Base-by-base conservation (phyloP, 2,113 vertebrate genomes). In the Cavia aperea region DNA sequence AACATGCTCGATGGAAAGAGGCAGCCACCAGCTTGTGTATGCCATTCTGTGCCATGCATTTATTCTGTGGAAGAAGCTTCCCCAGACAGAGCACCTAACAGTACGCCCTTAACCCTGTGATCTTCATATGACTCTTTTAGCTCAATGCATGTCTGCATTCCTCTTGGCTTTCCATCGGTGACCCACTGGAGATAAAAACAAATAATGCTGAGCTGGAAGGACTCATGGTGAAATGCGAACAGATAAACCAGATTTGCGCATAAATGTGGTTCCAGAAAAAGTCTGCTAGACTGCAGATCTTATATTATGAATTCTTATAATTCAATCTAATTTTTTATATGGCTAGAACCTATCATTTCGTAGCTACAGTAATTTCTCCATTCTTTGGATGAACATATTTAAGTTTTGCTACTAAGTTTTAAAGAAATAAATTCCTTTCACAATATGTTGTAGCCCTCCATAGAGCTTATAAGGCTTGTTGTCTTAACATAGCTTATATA, bases 1-100 rank as follows among this genome's bases (percentile, higher is more conserved):
- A 51, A 92, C 39, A 75, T 90, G 62, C 43, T 92, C 56, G 56
- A 29, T 2, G 58, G 85, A 33, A 93, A 94, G 49, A 73, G 60
- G 1, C 12, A 70, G 16, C 58, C 7, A 58, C 33, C 14, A 8
- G 73, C 78, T 2, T 16, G 4, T 23, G 1, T 0, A 0, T 1
- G 11, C 43, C 66, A 93, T 82, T 15, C 62, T 39, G 4, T 13
- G 46, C 16, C 87, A 60, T 19, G 16, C 7, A 13, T 84, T 75
- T 9, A 31, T 46, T 43, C 93, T 78, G 82, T 83, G 16, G 56
- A 63, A 72, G 84, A 96, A 5, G 4, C 85, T n/a, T 43, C 56
- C 77, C 12, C 3, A 46, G 65, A 24, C 77, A 65, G 65, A 88
- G 54, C 54, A 29, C 26, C 43, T 79, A 2, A 36, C 10, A 7